Conservation (phyloP, 2,888 invertebrate species). For the Dasysyrphus tricinctus region DNA sequence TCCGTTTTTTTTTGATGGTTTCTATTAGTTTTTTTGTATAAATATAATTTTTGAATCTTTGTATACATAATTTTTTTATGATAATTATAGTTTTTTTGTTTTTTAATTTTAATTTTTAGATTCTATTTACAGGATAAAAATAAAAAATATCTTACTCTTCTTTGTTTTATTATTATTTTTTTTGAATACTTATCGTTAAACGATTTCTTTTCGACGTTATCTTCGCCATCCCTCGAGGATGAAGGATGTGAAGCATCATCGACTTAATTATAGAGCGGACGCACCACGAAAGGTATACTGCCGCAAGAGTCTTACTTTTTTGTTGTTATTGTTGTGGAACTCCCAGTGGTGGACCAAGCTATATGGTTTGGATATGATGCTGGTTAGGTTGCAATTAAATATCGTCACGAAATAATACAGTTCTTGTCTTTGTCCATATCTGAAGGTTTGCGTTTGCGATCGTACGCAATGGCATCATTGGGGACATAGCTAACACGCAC, state of each 20-base stretch:
- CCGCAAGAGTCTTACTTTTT: conserved; percentile 41
- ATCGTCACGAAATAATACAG: conserved; percentile 93
- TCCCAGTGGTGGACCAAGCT: conserved; percentile 31
- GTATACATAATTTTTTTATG: conserved; percentile 59
- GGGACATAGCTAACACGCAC: conserved; percentile 96
- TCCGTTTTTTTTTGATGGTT: conserved; percentile 14
- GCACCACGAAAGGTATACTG: conserved; percentile 16
- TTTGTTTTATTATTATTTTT: conserved; percentile 56
- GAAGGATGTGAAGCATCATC: conserved; percentile 25
- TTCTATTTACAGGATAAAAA: conserved; percentile 69
- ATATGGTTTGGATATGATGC: conserved; percentile 53
- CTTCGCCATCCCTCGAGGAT: conserved; percentile 17
- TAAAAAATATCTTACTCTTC: conserved; percentile 67
- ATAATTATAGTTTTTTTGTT: conserved; percentile 49
- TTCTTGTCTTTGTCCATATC: conserved; percentile 88
- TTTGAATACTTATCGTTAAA: conserved; percentile 73
- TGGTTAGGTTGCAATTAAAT: conserved; percentile 74
- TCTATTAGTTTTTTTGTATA: conserved; percentile 56
- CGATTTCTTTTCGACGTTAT: conserved; percentile 47
- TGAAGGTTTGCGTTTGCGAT: conserved; percentile 87
- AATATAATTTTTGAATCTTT: conserved; percentile 66
- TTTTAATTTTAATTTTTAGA: conserved; percentile 30
- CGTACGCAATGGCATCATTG: conserved; percentile 94
- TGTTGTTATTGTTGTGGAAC: conserved; percentile 50
- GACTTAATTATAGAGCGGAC: conserved; percentile 56